Evolutionary conservation across 1,140 invertebrate species (phyloP), one percentile per base, ranked within the genome.

Genomic region (Hycleus phaleratus): DNA sequence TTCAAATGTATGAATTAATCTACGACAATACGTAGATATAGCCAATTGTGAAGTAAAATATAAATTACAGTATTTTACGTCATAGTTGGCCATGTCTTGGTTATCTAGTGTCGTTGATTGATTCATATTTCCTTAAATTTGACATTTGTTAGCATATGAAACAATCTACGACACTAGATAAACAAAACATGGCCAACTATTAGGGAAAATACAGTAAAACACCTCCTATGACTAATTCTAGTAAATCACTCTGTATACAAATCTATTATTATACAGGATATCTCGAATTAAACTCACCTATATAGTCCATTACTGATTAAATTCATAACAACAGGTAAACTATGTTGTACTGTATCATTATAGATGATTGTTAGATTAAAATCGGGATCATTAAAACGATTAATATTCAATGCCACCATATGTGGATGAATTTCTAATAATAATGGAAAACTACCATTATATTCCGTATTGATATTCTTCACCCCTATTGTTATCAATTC

Each of bases 341-440:
- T 85, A 74, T 93, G 90, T 43, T 86, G 81, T 66, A 82, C 84
- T 0, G 88, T 88, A 66, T 87, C 87, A 68, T 93, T 91, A 74
- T 90, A 91, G 50, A 86, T 76, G 32, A 84, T 73, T n/a, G 79
- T 82, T 59, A 85, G 77, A 26, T 84, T 76, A 38, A 76, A 74
- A 43, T 77, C 75, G 0, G 75, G 68, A 25, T 78, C 48, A 49
- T 77, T 69, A 58, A 81, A 84, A 4, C 77, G 72, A 38, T 75
- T 79, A 7, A 87, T 72, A 68, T 82, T 83, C 42, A 85, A 77
- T 11, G 81, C 83, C 12, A 81, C 85, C 74, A 87, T 80, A 59
- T 85, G 82, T 0, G 82, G 80, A 40, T 79, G 75, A 62, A 81
- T 75, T 10, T 77, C 70, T 3, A 87, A 68, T 8, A 88, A 71